Conservation (phyloP, 2,113 vertebrate genomes). For the Zapornia atra region DNA sequence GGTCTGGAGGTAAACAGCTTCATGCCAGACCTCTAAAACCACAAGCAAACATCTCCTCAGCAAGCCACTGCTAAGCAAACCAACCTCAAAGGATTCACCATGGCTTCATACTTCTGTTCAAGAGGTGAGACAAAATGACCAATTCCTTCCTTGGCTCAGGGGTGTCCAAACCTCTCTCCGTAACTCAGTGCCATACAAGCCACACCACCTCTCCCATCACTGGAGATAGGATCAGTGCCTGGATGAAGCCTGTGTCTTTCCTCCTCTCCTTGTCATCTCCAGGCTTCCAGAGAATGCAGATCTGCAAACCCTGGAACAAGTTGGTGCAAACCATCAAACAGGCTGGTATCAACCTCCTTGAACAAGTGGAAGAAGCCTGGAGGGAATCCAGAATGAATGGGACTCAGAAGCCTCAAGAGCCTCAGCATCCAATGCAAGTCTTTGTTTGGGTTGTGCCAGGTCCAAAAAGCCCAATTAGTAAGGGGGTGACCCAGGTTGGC, state of each 20-base stretch:
- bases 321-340: neutral
- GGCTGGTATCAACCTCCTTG: neutral
- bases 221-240: neutral
- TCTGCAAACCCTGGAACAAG: neutral
- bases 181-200: neutral
- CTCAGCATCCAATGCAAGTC: neutral
- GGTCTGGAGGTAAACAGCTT: slow-evolving; percentile 19
- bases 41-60: neutral
- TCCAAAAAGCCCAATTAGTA: neutral
- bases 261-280: neutral
- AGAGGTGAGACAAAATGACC: neutral
- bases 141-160: neutral
- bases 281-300: neutral
- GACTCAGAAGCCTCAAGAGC: neutral
- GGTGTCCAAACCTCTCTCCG: neutral
- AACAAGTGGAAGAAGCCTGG: neutral
- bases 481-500: neutral
- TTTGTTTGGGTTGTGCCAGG: neutral
- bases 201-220: neutral
- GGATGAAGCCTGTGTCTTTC: neutral
- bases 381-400: neutral
- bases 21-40: slow-evolving; percentile 11
- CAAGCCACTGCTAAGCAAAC: neutral
- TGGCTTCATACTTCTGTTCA: neutral
- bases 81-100: neutral